Conservation (phyloP, 2,888 invertebrate species). For the Macaria liturata region DNA sequence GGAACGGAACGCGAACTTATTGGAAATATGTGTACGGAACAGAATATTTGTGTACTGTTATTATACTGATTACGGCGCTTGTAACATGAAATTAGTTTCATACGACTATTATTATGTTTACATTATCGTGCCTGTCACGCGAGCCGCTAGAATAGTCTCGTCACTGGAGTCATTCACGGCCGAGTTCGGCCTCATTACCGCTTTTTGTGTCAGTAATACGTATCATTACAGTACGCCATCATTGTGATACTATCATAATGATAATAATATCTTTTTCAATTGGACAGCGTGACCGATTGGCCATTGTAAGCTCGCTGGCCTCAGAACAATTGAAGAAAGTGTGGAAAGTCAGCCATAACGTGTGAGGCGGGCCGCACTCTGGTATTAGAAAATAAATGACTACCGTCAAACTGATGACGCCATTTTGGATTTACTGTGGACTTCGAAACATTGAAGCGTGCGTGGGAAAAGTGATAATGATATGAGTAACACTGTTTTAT, state of each 20-base stretch:
- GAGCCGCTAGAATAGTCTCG: conserved; percentile 21
- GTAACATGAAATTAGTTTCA: conserved; percentile 1
- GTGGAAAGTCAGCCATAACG: conserved; percentile 14
- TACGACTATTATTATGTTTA: conserved; percentile 18
- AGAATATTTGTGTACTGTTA: too few relatives aligned
- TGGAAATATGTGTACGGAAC: not conserved
- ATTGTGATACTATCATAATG: conserved; percentile 48
- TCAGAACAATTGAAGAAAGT: conserved; percentile 24
- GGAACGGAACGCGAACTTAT: conserved; percentile 11
- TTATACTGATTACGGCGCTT: not conserved
- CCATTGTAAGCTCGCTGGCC: conserved; percentile 12
- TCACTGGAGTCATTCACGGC: conserved; percentile 26
- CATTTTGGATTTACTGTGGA: conserved; percentile 8
- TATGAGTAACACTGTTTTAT: too few relatives aligned
- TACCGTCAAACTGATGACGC: conserved; percentile 34
- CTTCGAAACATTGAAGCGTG: conserved; percentile 6
- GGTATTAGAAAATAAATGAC: conserved; percentile 25
- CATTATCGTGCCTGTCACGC: conserved; percentile 21
- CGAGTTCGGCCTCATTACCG: conserved; percentile 34
- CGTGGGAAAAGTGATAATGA: not conserved
- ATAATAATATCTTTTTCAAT: conserved; percentile 59
- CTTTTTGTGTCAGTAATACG: conserved; percentile 35
- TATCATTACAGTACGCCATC: conserved; percentile 41
- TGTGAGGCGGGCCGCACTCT: not conserved
- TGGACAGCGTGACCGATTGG: conserved; percentile 44